These are phyloP conservation scores for Axea sp. DNA, from an alignment of 2,888 invertebrate species.

Conservation along the genomic window DNA sequence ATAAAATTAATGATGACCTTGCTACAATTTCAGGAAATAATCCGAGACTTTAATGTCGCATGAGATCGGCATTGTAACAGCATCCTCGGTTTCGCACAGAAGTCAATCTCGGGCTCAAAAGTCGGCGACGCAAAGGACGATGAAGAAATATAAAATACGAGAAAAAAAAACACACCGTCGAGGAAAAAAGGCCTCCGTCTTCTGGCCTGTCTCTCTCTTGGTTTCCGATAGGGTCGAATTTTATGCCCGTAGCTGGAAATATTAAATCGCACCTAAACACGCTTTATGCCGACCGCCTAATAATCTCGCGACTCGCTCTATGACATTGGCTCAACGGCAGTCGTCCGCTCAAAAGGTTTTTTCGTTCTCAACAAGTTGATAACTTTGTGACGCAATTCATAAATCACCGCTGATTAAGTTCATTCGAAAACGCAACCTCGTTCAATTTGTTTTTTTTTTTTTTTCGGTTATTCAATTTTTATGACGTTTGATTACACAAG, in stretches of 20 bases:
- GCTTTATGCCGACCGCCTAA: slow-evolving; percentile 76
- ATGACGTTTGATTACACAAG: too few species aligned
- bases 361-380: slow-evolving; percentile 1
- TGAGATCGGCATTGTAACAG: slow-evolving; percentile 21
- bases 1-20: too few species aligned
- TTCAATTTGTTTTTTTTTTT: too few species aligned
- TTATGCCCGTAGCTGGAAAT: slow-evolving; percentile 79
- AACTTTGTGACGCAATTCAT: background rate
- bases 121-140: slow-evolving; percentile 46
- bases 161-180: slow-evolving; percentile 45
- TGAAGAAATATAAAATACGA: slow-evolving; percentile 61
- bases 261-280: slow-evolving; percentile 79
- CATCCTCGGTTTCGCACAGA: slow-evolving; percentile 27
- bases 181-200: slow-evolving; percentile 33
- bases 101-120: slow-evolving; percentile 26
- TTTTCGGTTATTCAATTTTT: too few species aligned
- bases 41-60: slow-evolving; percentile 13
- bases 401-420: background rate
- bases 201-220: slow-evolving; percentile 23
- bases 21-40: slow-evolving; percentile 22
- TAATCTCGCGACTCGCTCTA: slow-evolving; percentile 60
- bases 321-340: slow-evolving; percentile 30
- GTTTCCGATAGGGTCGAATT: slow-evolving; percentile 71
- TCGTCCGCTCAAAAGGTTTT: slow-evolving; percentile 4
- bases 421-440: too few species aligned